Percentiles rank a stretch among this genome's conserved stretches.
These are phyloP conservation scores for Adelosebastes latens DNA, from an alignment of 2,797 vertebrate species.

Conservation along the genomic window DNA sequence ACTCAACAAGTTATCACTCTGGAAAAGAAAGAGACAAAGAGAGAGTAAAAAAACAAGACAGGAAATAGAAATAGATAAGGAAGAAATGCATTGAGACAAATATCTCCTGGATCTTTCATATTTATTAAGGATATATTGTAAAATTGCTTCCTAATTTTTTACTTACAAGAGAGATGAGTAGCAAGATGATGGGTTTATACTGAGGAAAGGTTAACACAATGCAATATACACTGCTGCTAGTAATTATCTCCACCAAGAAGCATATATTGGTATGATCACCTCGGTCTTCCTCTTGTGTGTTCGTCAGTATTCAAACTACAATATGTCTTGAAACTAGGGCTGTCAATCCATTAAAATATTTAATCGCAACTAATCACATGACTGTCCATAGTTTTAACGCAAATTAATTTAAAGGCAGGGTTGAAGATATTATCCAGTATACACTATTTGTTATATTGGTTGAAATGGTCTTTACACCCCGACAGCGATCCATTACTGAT, in stretches of 20 bases:
- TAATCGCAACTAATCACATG: no score
- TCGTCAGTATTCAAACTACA: neutral
- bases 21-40: slow-evolving; percentile 7
- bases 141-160: neutral
- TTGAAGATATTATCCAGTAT: no score
- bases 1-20: slow-evolving; percentile 92
- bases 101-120: neutral
- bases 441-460: no score
- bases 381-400: no score
- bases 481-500: no score
- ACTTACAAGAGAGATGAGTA: neutral
- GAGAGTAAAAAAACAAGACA: neutral
- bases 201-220: neutral
- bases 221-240: neutral
- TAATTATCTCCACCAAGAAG: neutral
- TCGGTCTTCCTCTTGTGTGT: neutral
- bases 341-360: no score
- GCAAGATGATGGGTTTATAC: neutral
- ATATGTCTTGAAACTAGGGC: neutral
- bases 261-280: neutral
- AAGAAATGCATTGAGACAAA: neutral
- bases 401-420: no score
- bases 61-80: neutral
- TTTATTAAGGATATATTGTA: neutral
- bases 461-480: no score